Evolutionary conservation across 2,113 vertebrate species (phyloP).

Genomic region (Elaphurus davidianus): DNA sequence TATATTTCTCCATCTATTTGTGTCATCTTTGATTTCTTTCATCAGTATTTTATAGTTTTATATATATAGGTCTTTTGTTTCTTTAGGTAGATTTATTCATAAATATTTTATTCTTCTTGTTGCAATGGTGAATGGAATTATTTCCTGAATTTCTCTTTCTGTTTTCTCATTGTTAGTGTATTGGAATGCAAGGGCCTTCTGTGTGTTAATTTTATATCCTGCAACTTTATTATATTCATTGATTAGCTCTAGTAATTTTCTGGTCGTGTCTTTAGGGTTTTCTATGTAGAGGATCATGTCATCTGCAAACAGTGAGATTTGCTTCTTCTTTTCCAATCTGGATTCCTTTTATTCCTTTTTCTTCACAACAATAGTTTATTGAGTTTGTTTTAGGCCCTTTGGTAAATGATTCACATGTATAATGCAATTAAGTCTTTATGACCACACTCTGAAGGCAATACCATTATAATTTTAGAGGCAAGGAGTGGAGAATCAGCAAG

Average conservation of each 20-base stretch:
- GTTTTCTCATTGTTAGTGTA: background rate
- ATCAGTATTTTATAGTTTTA: background rate
- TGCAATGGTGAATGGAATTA: background rate
- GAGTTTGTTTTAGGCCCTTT: background rate
- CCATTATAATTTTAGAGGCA: slow-evolving; percentile 33
- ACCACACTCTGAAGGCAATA: background rate
- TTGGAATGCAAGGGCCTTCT: background rate
- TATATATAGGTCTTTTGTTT: background rate
- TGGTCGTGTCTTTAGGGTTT: background rate
- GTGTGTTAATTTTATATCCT: background rate
- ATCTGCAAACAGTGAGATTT: background rate
- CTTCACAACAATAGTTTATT: background rate
- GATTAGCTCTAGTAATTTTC: background rate
- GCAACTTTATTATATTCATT: background rate
- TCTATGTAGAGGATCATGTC: background rate
- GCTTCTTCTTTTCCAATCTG: background rate
- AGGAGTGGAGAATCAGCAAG: slow-evolving; percentile 19
- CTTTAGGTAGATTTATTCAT: background rate
- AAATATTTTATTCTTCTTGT: background rate
- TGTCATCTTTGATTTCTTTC: background rate
- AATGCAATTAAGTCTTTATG: background rate
- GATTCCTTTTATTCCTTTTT: background rate
- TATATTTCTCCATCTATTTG: background rate
- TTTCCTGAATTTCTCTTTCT: background rate
- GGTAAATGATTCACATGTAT: background rate